phyloP scores from a whole-genome alignment of 2,888 invertebrate genomes.

The Ennomos erosarius region DNA sequence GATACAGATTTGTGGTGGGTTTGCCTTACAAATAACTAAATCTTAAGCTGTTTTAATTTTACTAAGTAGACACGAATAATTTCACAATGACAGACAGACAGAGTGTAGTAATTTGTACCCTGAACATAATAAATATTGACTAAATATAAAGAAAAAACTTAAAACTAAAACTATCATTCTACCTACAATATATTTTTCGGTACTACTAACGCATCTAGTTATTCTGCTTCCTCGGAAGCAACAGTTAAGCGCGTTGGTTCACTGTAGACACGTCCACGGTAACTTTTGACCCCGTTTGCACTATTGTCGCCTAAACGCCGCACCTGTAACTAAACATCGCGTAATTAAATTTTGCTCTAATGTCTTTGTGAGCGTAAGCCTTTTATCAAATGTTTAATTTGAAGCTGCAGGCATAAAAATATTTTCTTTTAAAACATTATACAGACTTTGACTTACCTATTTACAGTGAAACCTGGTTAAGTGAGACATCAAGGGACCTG shows the following conservation, averaged over 20 bases:
- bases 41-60: too few relatives aligned
- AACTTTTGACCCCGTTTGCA: conserved; percentile 61
- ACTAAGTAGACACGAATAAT: too few relatives aligned
- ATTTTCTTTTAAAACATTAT: too few relatives aligned
- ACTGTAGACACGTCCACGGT: conserved; percentile 47
- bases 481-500: too few relatives aligned
- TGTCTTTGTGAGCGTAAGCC: conserved; percentile 15
- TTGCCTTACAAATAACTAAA: background rate
- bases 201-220: background rate
- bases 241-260: conserved; percentile 50
- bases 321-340: conserved; percentile 32
- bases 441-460: too few relatives aligned
- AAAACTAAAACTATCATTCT: too few relatives aligned
- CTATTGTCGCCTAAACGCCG: conserved; percentile 53
- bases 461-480: too few relatives aligned
- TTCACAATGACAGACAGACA: background rate
- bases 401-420: too few relatives aligned
- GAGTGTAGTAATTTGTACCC: background rate
- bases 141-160: too few relatives aligned
- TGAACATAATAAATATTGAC: too few relatives aligned
- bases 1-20: conserved; percentile 4
- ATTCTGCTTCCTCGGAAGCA: conserved; percentile 36
- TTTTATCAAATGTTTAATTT: too few relatives aligned
- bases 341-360: conserved; percentile 43
- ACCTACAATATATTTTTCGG: too few relatives aligned